Conservation (phyloP, 2,888 invertebrate species). For the Drosophila hamatofila region DNA sequence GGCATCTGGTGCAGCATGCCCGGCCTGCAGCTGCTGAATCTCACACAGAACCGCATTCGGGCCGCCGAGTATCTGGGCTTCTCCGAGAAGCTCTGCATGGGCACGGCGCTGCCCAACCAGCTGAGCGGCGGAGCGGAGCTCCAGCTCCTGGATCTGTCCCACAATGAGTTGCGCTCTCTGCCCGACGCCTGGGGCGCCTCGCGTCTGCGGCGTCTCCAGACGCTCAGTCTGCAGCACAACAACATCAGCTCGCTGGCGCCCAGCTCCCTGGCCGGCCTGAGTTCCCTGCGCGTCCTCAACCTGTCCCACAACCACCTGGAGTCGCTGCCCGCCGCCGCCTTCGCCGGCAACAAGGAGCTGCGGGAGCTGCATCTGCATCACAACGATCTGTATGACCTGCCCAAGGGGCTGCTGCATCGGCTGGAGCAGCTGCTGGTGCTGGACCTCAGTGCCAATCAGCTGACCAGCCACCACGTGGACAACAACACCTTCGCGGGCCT, state of each 20-base stretch:
- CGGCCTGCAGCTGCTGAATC: slow-evolving; percentile 92
- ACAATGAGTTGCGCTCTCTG: slow-evolving; percentile 91
- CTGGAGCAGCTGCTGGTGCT: slow-evolving; percentile 93
- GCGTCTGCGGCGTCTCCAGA: slow-evolving; percentile 91
- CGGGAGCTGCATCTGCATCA: slow-evolving; percentile 93
- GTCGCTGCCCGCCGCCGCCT: slow-evolving; percentile 92
- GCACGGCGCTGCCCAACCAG: slow-evolving; percentile 86
- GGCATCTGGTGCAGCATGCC: slow-evolving; percentile 92
- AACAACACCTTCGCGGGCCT: slow-evolving; percentile 94
- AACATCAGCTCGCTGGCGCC: slow-evolving; percentile 92
- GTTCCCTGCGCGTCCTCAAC: slow-evolving; percentile 92
- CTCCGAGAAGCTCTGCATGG: slow-evolving; percentile 84
- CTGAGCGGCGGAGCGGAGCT: slow-evolving; percentile 87
- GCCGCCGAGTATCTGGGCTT: slow-evolving; percentile 92
- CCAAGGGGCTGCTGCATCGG: slow-evolving; percentile 93
- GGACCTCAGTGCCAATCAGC: slow-evolving; percentile 93
- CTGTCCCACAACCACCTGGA: slow-evolving; percentile 94
- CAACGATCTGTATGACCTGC: slow-evolving; percentile 93
- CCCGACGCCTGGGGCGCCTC: slow-evolving; percentile 91
- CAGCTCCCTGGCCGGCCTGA: slow-evolving; percentile 92
- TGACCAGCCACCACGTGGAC: slow-evolving; percentile 93
- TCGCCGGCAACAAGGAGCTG: slow-evolving; percentile 92
- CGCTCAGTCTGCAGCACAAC: slow-evolving; percentile 93
- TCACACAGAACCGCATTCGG: slow-evolving; percentile 93
- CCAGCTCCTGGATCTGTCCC: slow-evolving; percentile 92